Evolutionary conservation across 2,888 invertebrate species (phyloP).

Genomic region (Agonopterix alstromeriana): DNA sequence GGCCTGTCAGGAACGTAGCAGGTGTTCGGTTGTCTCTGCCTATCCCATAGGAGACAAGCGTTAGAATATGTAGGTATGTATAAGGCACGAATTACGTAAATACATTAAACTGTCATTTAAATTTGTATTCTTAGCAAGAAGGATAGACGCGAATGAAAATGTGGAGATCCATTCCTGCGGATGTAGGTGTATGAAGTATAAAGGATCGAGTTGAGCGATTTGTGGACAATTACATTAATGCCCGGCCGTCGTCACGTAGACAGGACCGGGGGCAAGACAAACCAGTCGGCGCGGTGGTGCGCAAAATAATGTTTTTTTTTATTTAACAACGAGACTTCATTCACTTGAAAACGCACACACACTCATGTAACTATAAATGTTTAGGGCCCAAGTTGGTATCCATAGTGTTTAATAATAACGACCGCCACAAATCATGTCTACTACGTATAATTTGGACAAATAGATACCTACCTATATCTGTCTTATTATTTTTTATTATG

Average conservation of each 20-base stretch:
- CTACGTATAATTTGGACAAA: too few relatives aligned
- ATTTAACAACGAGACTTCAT: slow-evolving; percentile 65
- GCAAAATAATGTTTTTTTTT: slow-evolving; percentile 59
- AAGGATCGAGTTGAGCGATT: slow-evolving; percentile 41
- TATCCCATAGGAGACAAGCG: background rate
- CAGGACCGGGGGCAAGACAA: slow-evolving; percentile 44
- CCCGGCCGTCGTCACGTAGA: slow-evolving; percentile 50
- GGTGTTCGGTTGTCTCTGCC: too few relatives aligned
- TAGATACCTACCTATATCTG: too few relatives aligned
- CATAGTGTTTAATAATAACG: too few relatives aligned
- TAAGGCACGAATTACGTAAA: too few relatives aligned
- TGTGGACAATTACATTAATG: slow-evolving; percentile 62
- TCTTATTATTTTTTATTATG: too few relatives aligned
- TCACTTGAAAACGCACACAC: slow-evolving; percentile 55
- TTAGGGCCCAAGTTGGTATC: too few relatives aligned
- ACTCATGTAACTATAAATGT: slow-evolving; percentile 33
- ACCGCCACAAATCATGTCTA: too few relatives aligned
- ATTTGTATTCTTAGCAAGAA: background rate
- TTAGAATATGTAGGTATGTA: too few relatives aligned
- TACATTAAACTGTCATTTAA: too few relatives aligned
- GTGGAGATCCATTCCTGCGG: slow-evolving; percentile 40
- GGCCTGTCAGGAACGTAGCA: too few relatives aligned
- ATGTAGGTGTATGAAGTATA: slow-evolving; percentile 33
- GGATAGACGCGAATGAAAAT: slow-evolving; percentile 13
- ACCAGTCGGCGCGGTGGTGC: slow-evolving; percentile 52